Evolutionary conservation across 2,113 vertebrate species (phyloP).

Genomic region (Aplodontia rufa): DNA sequence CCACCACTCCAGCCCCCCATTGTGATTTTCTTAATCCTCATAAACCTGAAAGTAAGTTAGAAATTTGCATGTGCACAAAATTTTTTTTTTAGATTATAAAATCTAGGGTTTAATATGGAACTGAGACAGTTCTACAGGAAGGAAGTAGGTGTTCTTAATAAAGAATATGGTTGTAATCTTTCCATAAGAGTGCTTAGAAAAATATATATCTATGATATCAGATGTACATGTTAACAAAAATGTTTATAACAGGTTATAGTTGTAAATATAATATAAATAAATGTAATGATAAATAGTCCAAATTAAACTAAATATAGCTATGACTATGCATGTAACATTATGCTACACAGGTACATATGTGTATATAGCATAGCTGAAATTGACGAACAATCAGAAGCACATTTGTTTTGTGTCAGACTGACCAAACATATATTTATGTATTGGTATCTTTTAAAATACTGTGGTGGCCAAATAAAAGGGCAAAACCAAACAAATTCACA

Average conservation of each 20-base stretch:
- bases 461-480: not conserved
- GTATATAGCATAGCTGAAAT: not conserved
- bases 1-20: too few species aligned
- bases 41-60: constrained; percentile 9
- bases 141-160: not conserved
- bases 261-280: not conserved
- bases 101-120: constrained; percentile 8
- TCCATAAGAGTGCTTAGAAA: not conserved
- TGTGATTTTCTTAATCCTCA: not conserved
- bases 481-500: not conserved
- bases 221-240: constrained; percentile 6
- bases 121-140: not conserved
- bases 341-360: not conserved
- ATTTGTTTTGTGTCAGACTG: not conserved
- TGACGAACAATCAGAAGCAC: constrained; percentile 18
- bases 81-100: constrained; percentile 23
- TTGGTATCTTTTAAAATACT: not conserved
- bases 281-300: not conserved
- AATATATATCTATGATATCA: not conserved
- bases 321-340: not conserved
- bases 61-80: not conserved
- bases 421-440: not conserved
- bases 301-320: not conserved
- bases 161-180: constrained; percentile 13
- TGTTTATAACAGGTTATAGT: not conserved